These are phyloP conservation scores for Falcaria lacertinaria DNA, from an alignment of 2,888 invertebrate genomes.

Conservation along the genomic window DNA sequence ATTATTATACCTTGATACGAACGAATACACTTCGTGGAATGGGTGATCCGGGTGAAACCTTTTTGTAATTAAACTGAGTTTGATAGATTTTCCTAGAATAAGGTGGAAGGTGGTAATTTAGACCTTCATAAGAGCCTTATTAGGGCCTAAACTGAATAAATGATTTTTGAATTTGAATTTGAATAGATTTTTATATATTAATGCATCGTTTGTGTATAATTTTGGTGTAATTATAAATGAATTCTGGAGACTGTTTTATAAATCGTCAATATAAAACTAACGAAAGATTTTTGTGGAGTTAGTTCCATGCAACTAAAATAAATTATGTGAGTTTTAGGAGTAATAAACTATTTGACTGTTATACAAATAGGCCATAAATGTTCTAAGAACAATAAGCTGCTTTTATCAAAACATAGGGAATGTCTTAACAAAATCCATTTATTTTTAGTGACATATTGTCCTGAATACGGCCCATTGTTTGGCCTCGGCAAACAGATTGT, in stretches of 20 bases:
- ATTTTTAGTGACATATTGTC: constrained; percentile 60
- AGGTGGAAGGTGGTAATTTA: too few species aligned
- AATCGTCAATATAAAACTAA: too few species aligned
- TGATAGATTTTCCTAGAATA: background rate
- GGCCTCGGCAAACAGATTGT: constrained; percentile 36
- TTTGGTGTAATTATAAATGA: too few species aligned
- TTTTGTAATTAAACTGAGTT: background rate
- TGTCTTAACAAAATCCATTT: constrained; percentile 42
- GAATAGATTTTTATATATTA: too few species aligned
- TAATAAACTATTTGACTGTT: background rate
- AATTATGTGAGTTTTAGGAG: background rate
- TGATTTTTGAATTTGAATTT: too few species aligned
- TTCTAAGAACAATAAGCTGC: constrained; percentile 19
- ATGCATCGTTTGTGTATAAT: too few species aligned
- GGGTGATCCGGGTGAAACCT: background rate
- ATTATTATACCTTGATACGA: background rate
- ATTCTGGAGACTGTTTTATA: too few species aligned
- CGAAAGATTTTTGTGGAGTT: too few species aligned
- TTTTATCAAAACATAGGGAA: constrained; percentile 28
- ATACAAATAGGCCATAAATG: constrained; percentile 1
- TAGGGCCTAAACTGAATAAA: too few species aligned
- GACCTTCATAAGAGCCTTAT: too few species aligned
- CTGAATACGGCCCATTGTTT: constrained; percentile 57
- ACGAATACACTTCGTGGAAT: background rate
- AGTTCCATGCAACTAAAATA: background rate